Conservation (phyloP, 92 coral and sea anemone genomes). For the Palythoa grandiflora region DNA sequence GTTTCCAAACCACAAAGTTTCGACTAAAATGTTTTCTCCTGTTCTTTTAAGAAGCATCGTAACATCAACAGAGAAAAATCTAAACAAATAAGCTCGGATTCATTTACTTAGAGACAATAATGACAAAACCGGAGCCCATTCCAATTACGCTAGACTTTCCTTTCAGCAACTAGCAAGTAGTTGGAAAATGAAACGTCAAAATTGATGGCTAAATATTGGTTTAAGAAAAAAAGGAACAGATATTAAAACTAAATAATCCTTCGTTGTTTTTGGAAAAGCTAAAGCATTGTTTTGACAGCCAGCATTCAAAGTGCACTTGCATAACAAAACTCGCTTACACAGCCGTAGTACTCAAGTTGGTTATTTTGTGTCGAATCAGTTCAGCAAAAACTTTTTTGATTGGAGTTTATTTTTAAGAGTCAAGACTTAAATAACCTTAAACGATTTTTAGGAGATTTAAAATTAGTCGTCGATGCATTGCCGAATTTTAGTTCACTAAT, state of each 20-base stretch:
- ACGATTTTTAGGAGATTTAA: conserved; percentile 3
- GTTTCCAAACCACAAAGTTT: conserved; percentile 6
- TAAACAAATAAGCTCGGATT: conserved; percentile 23
- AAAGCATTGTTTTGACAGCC: conserved; percentile 80
- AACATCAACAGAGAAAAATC: conserved; percentile 32
- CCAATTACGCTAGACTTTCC: conserved; percentile 59
- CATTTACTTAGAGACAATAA: conserved; percentile 40
- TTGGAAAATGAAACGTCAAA: conserved; percentile 78
- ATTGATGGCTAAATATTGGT: conserved; percentile 87
- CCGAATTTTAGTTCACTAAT: neutral
- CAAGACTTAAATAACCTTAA: neutral
- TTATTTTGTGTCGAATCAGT: neutral
- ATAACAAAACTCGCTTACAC: conserved; percentile 45
- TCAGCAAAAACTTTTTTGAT: neutral
- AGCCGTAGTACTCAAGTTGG: conserved; percentile 18
- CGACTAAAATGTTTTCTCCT: conserved; percentile 9
- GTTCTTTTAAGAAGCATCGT: conserved; percentile 22
- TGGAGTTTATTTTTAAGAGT: neutral
- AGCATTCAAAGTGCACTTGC: conserved; percentile 38
- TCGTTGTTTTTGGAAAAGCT: conserved; percentile 60
- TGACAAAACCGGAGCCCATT: conserved; percentile 16
- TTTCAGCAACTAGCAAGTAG: conserved; percentile 67
- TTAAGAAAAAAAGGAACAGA: conserved; percentile 81
- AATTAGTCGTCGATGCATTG: neutral
- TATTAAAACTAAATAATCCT: conserved; percentile 87